Percentiles rank a stretch among this genome's conserved stretches.
phyloP scores from a whole-genome alignment of 2,113 vertebrate genomes.

The Melanerpes aurifrons region DNA sequence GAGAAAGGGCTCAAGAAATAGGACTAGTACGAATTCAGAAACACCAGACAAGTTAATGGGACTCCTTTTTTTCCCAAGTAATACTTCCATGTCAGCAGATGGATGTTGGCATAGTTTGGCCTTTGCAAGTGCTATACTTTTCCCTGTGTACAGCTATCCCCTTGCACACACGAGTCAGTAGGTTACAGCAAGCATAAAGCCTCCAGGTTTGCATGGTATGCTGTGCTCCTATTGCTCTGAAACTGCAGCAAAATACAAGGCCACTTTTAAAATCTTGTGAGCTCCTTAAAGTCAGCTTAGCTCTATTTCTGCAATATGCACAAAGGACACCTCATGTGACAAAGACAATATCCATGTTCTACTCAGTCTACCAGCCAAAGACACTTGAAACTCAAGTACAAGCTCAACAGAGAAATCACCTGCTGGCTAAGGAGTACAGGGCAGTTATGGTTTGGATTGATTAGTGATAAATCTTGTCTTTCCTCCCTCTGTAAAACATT shows the following conservation, averaged over 20 bases:
- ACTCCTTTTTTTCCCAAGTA: not conserved
- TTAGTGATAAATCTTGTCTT: not conserved
- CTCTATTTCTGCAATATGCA: not conserved
- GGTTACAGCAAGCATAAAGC: not conserved
- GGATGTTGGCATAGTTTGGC: not conserved
- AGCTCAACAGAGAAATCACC: not conserved
- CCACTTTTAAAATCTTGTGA: not conserved
- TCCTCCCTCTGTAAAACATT: not conserved
- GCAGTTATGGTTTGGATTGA: not conserved
- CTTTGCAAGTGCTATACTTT: conserved; percentile 4
- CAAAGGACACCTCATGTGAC: not conserved
- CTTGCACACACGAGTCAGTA: not conserved
- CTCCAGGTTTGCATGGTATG: not conserved
- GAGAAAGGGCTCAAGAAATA: not conserved
- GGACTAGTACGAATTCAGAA: not conserved
- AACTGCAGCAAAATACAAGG: not conserved
- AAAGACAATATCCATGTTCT: not conserved
- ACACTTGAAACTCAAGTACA: not conserved
- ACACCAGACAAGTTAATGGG: not conserved
- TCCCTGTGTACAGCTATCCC: not conserved
- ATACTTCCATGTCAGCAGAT: not conserved
- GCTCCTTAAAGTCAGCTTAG: not conserved
- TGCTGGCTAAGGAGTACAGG: not conserved
- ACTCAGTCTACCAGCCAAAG: not conserved
- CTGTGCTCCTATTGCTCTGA: not conserved